Evolutionary conservation across 2,797 vertebrate species (phyloP), one percentile per base, ranked within the genome.

Genomic region (Esox lucius): DNA sequence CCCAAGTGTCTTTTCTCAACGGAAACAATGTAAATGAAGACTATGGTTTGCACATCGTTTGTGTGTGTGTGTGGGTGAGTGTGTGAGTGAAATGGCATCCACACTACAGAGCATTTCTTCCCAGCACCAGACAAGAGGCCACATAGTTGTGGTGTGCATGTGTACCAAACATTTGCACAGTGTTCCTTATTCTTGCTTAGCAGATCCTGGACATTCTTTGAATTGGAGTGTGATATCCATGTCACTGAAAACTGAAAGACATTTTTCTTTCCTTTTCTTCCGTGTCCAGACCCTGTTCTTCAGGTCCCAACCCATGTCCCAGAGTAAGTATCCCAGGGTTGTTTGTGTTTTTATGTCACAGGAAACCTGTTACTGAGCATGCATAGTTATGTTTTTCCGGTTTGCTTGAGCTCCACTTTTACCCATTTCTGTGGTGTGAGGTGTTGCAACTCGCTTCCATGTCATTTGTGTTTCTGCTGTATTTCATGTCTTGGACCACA

Each of bases 281-380:
- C 74, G 31, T 79, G 49, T 62, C 84, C 94, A 99, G 98, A 99
- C 97, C 98, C 98, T 79, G 97, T 99, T 83, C 96, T 99, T 83
- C 98, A 99, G 87, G 96, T 99, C 84, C 98, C 97, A 0, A 96
- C 95, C 69, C 96, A 99, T 0, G 92, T 99, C 80, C 95, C 98
- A 90, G 96, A 99, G 98, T 99, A 95, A 87, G 97, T 97, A 85
- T 73, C 78, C 53, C 3, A 68, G 76, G 4, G 22, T 68, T 71
- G 68, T 39, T 16, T 42, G 1, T 46, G 3, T 22, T 79, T 16
- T 76, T 61, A 78, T 78, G 82, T n/a, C 24, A 79, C 78, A 80
- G 80, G 73, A 83, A 82, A 64, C 69, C 72, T 71, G 46, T 46
- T 79, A 76, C 76, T 78, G 74, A 83, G 46, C 42, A 15, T 49